These are phyloP conservation scores for Melolontha melolontha DNA, from an alignment of 2,888 invertebrate genomes.

Conservation along the genomic window DNA sequence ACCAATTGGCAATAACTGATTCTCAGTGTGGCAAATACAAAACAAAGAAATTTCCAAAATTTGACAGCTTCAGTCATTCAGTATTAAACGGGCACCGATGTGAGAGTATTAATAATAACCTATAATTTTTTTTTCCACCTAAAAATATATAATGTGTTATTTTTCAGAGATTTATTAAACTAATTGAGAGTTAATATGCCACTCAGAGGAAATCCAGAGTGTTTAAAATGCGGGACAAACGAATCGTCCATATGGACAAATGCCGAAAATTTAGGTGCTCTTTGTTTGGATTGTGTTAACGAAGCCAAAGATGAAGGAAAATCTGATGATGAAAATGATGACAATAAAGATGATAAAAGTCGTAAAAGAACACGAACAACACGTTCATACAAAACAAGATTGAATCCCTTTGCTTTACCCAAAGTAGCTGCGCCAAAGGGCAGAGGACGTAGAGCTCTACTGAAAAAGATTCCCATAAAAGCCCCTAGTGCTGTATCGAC, in stretches of 20 bases:
- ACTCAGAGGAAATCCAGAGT: slow-evolving; percentile 71
- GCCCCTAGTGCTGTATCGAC: slow-evolving; percentile 86
- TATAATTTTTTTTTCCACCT: no score
- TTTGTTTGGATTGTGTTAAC: slow-evolving; percentile 81
- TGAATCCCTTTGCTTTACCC: slow-evolving; percentile 64
- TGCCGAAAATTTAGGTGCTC: slow-evolving; percentile 76
- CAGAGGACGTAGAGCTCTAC: slow-evolving; percentile 80
- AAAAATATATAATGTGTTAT: no score
- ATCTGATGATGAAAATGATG: slow-evolving; percentile 52
- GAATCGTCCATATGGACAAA: slow-evolving; percentile 83
- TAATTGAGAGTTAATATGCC: slow-evolving; percentile 56
- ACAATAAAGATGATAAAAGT: slow-evolving; percentile 65
- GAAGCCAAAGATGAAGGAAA: slow-evolving; percentile 65
- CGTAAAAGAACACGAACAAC: slow-evolving; percentile 73
- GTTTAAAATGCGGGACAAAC: slow-evolving; percentile 76
- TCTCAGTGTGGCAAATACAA: no score
- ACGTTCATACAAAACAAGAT: slow-evolving; percentile 65
- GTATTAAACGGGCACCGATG: no score
- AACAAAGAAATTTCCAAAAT: no score
- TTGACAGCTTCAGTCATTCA: no score
- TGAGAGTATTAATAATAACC: no score
- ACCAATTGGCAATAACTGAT: no score
- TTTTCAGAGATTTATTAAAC: no score
- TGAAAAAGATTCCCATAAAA: slow-evolving; percentile 83
- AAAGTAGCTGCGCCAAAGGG: slow-evolving; percentile 71